Base-by-base conservation (phyloP, 2,888 invertebrate species). In the Chrysolina haemoptera region DNA sequence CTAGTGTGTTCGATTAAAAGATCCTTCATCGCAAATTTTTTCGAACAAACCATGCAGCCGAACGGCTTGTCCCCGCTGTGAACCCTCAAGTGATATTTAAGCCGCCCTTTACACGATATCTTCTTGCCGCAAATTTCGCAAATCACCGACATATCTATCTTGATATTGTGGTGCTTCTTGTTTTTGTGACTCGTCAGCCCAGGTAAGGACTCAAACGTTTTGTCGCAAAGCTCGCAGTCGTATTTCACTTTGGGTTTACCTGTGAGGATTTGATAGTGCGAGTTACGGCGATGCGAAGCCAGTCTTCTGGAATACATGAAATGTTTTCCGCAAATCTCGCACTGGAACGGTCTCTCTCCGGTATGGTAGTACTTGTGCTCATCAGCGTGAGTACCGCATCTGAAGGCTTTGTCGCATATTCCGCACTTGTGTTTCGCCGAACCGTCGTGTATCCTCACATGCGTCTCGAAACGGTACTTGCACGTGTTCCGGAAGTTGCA, bases 271-370 rank as follows among this genome's bases (percentile, higher is more conserved):
- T 90, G 89, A 14, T 90, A 90, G 70, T 91, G 91, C 0, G 89
- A 87, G 0, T 88, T 85, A 55, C 88, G 88, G 0, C 88, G 86
- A 78, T 91, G 91, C 0, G 89, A 87, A 2, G 89, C 89, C 16
- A 91, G 82, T 75, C 90, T 90, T 80, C 91, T 90, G 0, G 87
- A 85, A 71, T 85, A 87, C 83, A 89, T 90, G 71, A 90, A 90
- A 46, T 89, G 89, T 75, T 90, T 90, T 43, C 90, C 90, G 70
- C 81, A 81, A 16, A 81, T 82, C 66, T 82, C 82, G 62, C 82
- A 81, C 48, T 78, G 81, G 62, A 81, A 83, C 2, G 81, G 81
- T 62, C 80, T 82, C 73, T 91, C 91, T 0, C 91, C 91, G 0
- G 89, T 90, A 75, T 91, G 91, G 74, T 85, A 86, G 73, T 86